Base-by-base conservation (phyloP, 2,888 invertebrate genomes). In the Cryptocheilus praepositus region DNA sequence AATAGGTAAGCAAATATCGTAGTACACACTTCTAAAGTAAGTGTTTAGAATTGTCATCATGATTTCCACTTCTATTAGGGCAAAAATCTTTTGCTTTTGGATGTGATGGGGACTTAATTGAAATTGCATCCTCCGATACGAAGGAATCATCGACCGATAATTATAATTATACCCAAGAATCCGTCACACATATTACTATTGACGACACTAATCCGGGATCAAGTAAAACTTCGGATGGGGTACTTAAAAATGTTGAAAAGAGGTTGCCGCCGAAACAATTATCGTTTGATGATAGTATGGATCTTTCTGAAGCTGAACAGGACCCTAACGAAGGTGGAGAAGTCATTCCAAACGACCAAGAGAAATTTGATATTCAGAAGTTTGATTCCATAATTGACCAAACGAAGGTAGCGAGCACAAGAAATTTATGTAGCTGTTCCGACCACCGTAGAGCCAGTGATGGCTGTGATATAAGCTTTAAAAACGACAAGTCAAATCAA, bases 71-170 rank as follows among this genome's bases (percentile, higher is more conserved):
- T 61, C 46, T 75, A 78, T 44, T 62, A 89, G 88, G 88, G 43
- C 85, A 88, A 75, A 86, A 85, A 60, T 88, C 88, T n/a, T 89
- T 88, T 58, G 85, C 86, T 16, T 89, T 89, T 67, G 87, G 86
- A 18, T 80, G 80, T 25, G 83, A 88, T 59, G 88, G 88, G 19
- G 87, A 88, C 64, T 73, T 88, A 55, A 88, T 89, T 43, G 88
- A 89, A 68, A 81, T 88, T 15, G 71, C 83, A 22, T 63, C 82
- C 43, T 53, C 56, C 7, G 53, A 64, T 18, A 22, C 28, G n/a
- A 77, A 75, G 55, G 16, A 21, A 58, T 55, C 54, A 5, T 61
- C 52, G 13, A 21, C 36, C 18, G 21, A 61, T 44, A 52, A 61
- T 25, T 3, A 49, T 52, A 59, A 18, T 28, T 55, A 53, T 51